Evolutionary conservation across 2,888 invertebrate genomes (phyloP).

Genomic region (Trissoscelio sp.): DNA sequence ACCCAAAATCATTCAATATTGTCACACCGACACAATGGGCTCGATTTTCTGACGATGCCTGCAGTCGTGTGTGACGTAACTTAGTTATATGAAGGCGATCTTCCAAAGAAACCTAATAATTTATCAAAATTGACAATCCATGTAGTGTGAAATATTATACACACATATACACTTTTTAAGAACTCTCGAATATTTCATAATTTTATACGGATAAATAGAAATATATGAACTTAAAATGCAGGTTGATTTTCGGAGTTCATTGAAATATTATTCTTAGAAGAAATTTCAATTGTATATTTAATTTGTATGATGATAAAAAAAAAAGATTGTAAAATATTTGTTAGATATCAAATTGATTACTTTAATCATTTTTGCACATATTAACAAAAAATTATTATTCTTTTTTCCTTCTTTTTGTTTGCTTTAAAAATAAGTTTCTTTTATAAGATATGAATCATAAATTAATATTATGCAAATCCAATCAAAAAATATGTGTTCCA

Average conservation of each 20-base stretch:
- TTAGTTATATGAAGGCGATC: slow-evolving; percentile 46
- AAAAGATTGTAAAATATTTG: too few species aligned
- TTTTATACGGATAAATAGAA: slow-evolving; percentile 5
- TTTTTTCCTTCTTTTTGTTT: too few species aligned
- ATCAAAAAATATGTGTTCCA: too few species aligned
- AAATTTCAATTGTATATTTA: too few species aligned
- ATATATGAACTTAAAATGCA: not conserved
- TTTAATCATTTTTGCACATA: too few species aligned
- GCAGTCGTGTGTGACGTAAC: slow-evolving; percentile 59
- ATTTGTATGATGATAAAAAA: too few species aligned
- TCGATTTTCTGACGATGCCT: slow-evolving; percentile 54
- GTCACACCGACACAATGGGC: slow-evolving; percentile 64
- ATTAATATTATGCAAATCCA: too few species aligned
- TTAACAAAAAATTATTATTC: too few species aligned
- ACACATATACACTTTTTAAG: slow-evolving; percentile 9
- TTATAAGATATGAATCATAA: too few species aligned
- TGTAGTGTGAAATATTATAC: slow-evolving; percentile 39
- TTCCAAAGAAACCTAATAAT: slow-evolving; percentile 52
- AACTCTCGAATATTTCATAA: slow-evolving; percentile 26
- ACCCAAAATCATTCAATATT: slow-evolving; percentile 65
- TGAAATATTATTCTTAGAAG: too few species aligned
- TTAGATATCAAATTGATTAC: too few species aligned
- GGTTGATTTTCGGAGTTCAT: not conserved
- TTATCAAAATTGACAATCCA: slow-evolving; percentile 61
- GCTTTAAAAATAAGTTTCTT: too few species aligned